A percentile compares a stretch with the other conserved stretches of the same genome.
These are phyloP conservation scores for Allolobophora icterica DNA, from an alignment of 2,888 invertebrate species.

Conservation along the genomic window DNA sequence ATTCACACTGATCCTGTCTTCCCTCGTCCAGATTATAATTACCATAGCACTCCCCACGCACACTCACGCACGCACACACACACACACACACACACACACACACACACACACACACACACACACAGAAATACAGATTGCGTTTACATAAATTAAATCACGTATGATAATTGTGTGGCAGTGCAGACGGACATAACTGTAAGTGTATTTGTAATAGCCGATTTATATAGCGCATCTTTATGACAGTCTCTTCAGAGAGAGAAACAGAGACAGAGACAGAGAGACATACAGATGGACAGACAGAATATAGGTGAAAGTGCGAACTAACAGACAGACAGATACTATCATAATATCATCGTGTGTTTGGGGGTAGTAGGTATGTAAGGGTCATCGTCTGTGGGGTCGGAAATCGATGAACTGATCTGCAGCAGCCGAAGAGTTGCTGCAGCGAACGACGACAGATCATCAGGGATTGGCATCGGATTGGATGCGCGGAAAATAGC, in stretches of 20 bases:
- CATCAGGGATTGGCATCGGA: background rate
- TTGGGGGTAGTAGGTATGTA: background rate
- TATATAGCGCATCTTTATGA: no score
- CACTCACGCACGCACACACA: no score
- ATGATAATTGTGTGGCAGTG: background rate
- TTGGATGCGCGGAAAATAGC: background rate
- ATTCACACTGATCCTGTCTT: no score
- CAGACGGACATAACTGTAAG: background rate
- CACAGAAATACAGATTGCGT: no score
- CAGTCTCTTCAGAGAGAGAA: no score
- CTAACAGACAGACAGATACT: background rate
- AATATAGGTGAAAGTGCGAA: background rate
- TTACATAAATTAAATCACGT: background rate
- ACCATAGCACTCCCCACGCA: background rate
- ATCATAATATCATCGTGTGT: background rate
- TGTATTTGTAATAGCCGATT: no score
- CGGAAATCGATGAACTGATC: background rate
- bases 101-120: no score
- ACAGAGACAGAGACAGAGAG: no score
- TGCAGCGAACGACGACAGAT: constrained; percentile 14
- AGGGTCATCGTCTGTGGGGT: background rate
- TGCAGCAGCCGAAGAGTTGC: background rate
- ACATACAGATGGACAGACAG: no score
- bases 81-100: background rate
- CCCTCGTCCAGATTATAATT: background rate